Base-by-base conservation (phyloP, 2,888 invertebrate species). In the Heliconius ethilla region DNA sequence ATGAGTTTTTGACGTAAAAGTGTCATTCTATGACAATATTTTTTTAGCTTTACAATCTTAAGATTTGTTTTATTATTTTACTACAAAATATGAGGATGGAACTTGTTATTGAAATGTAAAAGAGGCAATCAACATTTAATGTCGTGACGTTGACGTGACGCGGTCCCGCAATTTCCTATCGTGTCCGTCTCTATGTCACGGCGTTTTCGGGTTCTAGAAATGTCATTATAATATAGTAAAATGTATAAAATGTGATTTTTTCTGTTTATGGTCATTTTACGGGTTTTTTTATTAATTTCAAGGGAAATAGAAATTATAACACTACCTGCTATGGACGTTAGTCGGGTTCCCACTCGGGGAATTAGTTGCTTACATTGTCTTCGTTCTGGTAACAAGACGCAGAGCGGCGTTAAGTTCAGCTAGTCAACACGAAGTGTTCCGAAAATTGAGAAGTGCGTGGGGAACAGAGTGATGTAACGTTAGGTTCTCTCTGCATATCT, bases 111-210 rank as follows among this genome's bases (percentile, higher is more conserved):
- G 40, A 75, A 75, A 75, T 67, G 75, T 51, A 75, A 67, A 65
- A 55, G n/a, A 27, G 59, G 78, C 76, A 75, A 65, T 70, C 74
- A 76, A 76, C 76, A 81, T 80, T 78, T 78, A 82, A 81, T 78
- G 78, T 80, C 79, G 76, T 65, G 73, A 66, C 78, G 74, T 63
- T 77, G 59, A 78, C 76, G 75, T 81, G 83, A 79, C 81, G 81
- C 80, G 81, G 78, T 80, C 80, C 78, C 81, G 84, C 84, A 84
- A 84, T 84, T 84, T 84, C 84, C 84, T 84, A 82, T 82, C 81
- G 75, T 80, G 81, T 83, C 82, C 78, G 81, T 83, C 82, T 82
- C 77, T 62, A 79, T 83, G 82, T 79, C 82, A 83, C 82, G 76
- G 13, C 51, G 45, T 63, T 63, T 72, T 72, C 72, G 74, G 13